Percentiles rank a stretch among this genome's conserved stretches.
phyloP scores from a whole-genome alignment of 2,888 invertebrate genomes.

The Homarus gammarus region DNA sequence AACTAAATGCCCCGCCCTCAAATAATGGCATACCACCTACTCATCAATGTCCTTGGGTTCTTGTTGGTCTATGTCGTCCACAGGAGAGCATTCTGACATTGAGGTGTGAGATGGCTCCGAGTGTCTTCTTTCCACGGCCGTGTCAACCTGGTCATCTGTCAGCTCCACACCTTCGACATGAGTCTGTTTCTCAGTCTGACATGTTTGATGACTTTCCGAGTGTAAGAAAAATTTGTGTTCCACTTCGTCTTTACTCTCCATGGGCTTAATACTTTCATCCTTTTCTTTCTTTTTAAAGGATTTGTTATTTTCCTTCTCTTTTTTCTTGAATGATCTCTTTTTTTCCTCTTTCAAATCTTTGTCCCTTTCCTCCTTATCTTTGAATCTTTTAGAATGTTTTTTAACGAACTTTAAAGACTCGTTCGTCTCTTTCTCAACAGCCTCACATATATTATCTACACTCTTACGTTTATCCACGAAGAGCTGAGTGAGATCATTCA shows the following conservation, averaged over 20 bases:
- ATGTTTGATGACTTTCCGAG: no score
- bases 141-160: background rate
- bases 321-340: background rate
- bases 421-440: background rate
- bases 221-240: background rate
- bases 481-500: conserved; percentile 51
- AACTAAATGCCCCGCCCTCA: no score
- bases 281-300: background rate
- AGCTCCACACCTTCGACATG: no score
- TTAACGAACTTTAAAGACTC: background rate
- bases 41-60: background rate
- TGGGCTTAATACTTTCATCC: background rate
- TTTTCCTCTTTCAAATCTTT: background rate
- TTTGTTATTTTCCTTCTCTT: conserved; percentile 1
- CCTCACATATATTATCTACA: background rate
- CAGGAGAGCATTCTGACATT: background rate
- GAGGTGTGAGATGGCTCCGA: background rate
- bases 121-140: background rate
- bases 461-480: conserved; percentile 28
- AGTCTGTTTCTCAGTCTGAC: no score
- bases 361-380: conserved; percentile 1
- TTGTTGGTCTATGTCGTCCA: background rate
- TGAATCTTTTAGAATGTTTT: background rate
- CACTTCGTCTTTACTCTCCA: background rate
- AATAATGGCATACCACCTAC: background rate